A percentile compares a stretch with the other conserved stretches of the same genome.
Conservation (phyloP, 2,888 invertebrate species). For the Drosophila austrosaltans region DNA sequence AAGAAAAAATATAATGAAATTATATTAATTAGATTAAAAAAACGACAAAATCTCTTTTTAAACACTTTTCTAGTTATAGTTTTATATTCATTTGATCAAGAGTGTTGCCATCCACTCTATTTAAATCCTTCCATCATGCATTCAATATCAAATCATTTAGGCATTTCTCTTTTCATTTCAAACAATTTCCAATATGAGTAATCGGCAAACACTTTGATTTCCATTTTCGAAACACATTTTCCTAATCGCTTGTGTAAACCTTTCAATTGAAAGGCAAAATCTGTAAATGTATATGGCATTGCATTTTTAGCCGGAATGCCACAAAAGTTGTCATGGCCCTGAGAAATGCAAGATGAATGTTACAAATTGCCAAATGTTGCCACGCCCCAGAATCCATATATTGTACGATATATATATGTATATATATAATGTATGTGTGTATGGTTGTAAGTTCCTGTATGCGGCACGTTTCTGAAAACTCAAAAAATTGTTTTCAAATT, state of each 20-base stretch:
- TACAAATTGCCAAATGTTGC: slow-evolving; percentile 45
- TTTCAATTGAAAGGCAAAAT: neutral
- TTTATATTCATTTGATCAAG: too few species aligned
- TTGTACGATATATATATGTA: neutral
- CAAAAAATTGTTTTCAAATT: slow-evolving; percentile 56
- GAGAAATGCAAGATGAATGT: slow-evolving; percentile 32
- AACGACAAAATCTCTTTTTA: too few species aligned
- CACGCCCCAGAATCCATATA: slow-evolving; percentile 33
- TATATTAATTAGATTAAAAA: too few species aligned
- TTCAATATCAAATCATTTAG: too few species aligned
- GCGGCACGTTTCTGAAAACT: slow-evolving; percentile 44
- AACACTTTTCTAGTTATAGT: too few species aligned
- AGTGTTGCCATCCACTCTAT: too few species aligned
- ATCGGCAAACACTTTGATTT: neutral
- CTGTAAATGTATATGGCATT: neutral
- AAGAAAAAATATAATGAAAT: too few species aligned
- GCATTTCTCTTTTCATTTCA: neutral
- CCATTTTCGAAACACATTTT: neutral
- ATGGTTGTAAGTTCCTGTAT: slow-evolving; percentile 38
- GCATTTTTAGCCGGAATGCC: neutral
- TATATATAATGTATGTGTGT: neutral
- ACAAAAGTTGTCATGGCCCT: slow-evolving; percentile 31
- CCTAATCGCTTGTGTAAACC: neutral
- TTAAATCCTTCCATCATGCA: too few species aligned
- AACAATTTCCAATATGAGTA: neutral